These are phyloP conservation scores for Campoletis sonorensis DNA, from an alignment of 1,140 invertebrate genomes.

Conservation along the genomic window DNA sequence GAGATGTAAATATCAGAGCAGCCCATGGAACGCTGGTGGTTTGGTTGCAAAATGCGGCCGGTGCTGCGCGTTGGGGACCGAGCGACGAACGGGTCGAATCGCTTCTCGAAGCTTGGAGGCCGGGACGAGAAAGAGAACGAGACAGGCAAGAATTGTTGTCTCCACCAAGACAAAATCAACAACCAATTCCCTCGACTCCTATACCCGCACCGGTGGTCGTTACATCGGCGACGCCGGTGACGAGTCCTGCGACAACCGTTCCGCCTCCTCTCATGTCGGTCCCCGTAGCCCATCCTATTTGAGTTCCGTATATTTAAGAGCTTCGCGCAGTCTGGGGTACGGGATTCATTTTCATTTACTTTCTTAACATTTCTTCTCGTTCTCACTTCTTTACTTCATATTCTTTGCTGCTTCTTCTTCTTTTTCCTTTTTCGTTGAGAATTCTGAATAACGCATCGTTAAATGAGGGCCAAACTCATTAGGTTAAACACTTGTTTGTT, in stretches of 20 bases:
- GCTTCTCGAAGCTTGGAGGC: conserved; percentile 90
- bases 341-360: conserved; percentile 1
- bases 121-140: conserved; percentile 86
- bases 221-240: conserved; percentile 65
- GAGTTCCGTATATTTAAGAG: background rate
- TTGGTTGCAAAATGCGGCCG: conserved; percentile 95
- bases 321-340: background rate
- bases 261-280: conserved; percentile 31
- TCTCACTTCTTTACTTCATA: too few relatives aligned
- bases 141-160: conserved; percentile 84
- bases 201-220: conserved; percentile 60
- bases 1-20: conserved; percentile 89
- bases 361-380: too few relatives aligned
- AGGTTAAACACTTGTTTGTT: background rate
- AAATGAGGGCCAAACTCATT: conserved; percentile 1
- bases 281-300: conserved; percentile 53
- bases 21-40: conserved; percentile 92
- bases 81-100: conserved; percentile 92
- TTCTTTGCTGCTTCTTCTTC: too few relatives aligned
- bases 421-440: too few relatives aligned
- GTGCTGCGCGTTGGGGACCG: conserved; percentile 91
- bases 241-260: conserved; percentile 51
- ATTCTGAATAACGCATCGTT: background rate
- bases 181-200: conserved; percentile 70
- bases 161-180: conserved; percentile 76